Percentiles rank a stretch among this genome's conserved stretches.
phyloP scores from a whole-genome alignment of 2,888 invertebrate species.

The Lacanobia oleracea region DNA sequence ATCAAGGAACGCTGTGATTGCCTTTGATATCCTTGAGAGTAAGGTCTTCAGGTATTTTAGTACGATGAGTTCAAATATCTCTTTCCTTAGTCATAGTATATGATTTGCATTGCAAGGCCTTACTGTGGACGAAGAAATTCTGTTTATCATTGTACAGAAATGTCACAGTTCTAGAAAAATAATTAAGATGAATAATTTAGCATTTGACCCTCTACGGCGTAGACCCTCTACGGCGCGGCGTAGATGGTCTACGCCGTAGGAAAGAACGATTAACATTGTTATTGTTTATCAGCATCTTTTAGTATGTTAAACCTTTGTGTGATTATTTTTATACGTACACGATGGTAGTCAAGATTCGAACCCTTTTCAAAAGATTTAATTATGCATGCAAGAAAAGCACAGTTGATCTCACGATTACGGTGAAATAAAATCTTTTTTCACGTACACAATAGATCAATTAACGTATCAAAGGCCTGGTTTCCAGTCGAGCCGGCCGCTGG shows the following conservation, averaged over 20 bases:
- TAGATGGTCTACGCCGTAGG: slow-evolving; percentile 32
- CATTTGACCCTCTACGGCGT: not conserved
- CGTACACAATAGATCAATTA: slow-evolving; percentile 69
- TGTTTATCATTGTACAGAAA: no score
- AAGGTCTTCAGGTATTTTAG: slow-evolving; percentile 48
- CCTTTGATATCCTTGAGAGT: slow-evolving; percentile 23
- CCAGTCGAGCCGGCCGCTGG: slow-evolving; percentile 58
- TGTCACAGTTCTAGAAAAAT: no score
- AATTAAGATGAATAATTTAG: not conserved
- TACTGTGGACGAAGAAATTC: not conserved
- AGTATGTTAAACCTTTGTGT: not conserved
- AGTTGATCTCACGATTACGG: slow-evolving; percentile 38
- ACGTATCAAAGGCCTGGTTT: slow-evolving; percentile 65
- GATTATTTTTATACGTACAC: not conserved
- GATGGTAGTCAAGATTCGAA: not conserved
- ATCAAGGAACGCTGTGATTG: slow-evolving; percentile 22
- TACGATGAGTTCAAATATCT: slow-evolving; percentile 21
- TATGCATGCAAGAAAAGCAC: slow-evolving; percentile 48
- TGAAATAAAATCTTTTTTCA: slow-evolving; percentile 43
- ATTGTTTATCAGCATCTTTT: not conserved
- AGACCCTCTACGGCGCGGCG: slow-evolving; percentile 20
- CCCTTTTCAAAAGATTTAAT: slow-evolving; percentile 32
- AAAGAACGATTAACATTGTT: not conserved
- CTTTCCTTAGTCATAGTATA: slow-evolving; percentile 28
- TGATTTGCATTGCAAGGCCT: not conserved